A percentile compares a stretch with the other conserved stretches of the same genome.
These are phyloP conservation scores for Drosophila jambulina DNA, from an alignment of 1,140 invertebrate species.

Conservation along the genomic window DNA sequence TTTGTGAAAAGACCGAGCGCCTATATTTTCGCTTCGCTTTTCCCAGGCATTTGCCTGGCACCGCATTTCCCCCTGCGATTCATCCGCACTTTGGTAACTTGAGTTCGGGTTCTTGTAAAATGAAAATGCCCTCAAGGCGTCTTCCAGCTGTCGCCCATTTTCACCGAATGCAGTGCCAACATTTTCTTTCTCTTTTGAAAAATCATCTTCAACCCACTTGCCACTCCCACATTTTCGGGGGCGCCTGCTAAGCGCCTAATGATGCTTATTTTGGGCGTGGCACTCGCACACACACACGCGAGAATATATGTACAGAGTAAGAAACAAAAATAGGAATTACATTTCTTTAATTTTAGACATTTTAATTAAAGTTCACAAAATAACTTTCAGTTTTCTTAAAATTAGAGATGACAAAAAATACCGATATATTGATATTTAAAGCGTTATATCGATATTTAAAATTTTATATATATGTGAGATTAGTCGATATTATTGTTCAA, in stretches of 20 bases:
- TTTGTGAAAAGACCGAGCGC: slow-evolving; percentile 46
- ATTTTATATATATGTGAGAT: no score
- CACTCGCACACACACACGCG: slow-evolving; percentile 6
- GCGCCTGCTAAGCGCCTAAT: slow-evolving; percentile 74
- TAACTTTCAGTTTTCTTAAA: no score
- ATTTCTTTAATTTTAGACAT: neutral
- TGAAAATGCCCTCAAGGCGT: slow-evolving; percentile 52
- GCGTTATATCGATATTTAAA: no score
- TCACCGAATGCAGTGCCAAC: slow-evolving; percentile 40
- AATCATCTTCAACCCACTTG: slow-evolving; percentile 64
- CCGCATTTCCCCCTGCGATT: neutral
- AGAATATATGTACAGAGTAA: slow-evolving; percentile 6
- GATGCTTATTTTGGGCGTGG: slow-evolving; percentile 71
- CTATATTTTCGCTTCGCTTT: slow-evolving; percentile 28
- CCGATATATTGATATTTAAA: no score
- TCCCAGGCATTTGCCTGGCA: neutral
- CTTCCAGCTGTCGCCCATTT: slow-evolving; percentile 56
- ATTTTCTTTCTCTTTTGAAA: slow-evolving; percentile 38
- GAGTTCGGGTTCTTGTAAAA: slow-evolving; percentile 42
- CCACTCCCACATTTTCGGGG: slow-evolving; percentile 17
- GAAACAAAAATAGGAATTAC: neutral
- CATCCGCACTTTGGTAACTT: slow-evolving; percentile 41
- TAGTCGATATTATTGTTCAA: no score
- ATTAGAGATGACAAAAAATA: no score
- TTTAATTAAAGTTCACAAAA: neutral